Percentiles rank a stretch among this genome's conserved stretches.
Evolutionary conservation across 2,113 vertebrate genomes (phyloP).

Genomic region (Oncorhynchus kisutch): DNA sequence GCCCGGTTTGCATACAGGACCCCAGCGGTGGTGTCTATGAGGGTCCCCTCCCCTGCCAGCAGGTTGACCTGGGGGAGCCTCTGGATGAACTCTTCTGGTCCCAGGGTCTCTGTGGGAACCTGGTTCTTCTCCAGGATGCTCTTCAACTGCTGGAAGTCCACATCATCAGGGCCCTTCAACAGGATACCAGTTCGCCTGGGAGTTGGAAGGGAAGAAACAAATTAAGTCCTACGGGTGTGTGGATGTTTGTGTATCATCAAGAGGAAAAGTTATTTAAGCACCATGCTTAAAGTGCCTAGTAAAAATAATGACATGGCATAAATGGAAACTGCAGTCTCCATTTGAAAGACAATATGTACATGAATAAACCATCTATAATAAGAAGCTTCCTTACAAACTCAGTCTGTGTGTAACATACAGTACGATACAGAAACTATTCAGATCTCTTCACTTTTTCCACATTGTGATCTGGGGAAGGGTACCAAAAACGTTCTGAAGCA

Average conservation of each 20-base stretch:
- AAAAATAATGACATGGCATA: too few species aligned
- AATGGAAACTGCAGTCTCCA: too few species aligned
- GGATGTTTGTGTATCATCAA: too few species aligned
- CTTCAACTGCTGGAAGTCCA: slow-evolving; percentile 59
- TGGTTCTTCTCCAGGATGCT: slow-evolving; percentile 38
- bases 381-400: too few species aligned
- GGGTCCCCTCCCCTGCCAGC: slow-evolving; percentile 43
- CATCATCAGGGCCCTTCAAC: slow-evolving; percentile 54
- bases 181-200: slow-evolving; percentile 63
- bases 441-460: too few species aligned
- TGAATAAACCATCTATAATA: too few species aligned
- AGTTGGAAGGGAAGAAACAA: neutral
- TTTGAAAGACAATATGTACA: too few species aligned
- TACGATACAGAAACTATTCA: too few species aligned
- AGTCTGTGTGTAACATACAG: too few species aligned
- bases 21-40: slow-evolving; percentile 67
- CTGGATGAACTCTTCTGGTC: slow-evolving; percentile 31
- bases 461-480: too few species aligned
- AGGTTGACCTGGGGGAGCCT: slow-evolving; percentile 59
- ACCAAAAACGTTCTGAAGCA: too few species aligned
- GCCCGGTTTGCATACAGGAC: slow-evolving; percentile 74
- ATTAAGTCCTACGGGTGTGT: neutral
- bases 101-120: slow-evolving; percentile 47
- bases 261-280: neutral
- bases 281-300: too few species aligned